phyloP scores from a whole-genome alignment of 2,113 vertebrate species.

The Zapornia atra region DNA sequence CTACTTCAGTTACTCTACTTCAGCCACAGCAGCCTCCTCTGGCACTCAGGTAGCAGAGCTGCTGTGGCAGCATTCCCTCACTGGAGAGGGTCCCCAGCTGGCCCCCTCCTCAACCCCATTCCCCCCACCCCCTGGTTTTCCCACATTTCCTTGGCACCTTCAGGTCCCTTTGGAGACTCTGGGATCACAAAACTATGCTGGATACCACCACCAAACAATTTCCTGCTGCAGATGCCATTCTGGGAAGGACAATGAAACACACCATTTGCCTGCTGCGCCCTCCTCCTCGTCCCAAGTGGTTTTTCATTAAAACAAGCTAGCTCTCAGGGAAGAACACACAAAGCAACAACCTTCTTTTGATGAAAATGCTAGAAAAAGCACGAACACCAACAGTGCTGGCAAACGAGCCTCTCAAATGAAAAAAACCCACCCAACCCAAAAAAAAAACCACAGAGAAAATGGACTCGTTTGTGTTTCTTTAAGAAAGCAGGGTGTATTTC shows the following conservation, averaged over 20 bases:
- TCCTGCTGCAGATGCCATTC: background rate
- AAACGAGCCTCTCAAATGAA: background rate
- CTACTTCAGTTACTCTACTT: background rate
- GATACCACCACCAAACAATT: background rate
- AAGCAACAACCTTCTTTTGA: background rate
- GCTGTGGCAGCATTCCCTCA: accelerated
- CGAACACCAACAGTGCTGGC: background rate
- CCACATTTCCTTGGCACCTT: background rate
- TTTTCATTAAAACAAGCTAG: background rate
- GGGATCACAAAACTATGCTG: background rate
- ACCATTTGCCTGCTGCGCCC: background rate
- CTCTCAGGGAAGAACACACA: background rate
- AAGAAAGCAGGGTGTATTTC: conserved; percentile 45
- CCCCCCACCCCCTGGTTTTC: background rate
- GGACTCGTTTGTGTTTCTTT: conserved; percentile 22
- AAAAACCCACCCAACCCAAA: background rate
- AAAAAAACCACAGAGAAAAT: background rate
- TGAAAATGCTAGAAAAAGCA: background rate
- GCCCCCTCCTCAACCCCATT: background rate
- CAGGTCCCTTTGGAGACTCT: background rate
- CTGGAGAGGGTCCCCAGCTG: background rate
- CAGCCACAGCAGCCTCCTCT: background rate
- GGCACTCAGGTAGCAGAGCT: background rate
- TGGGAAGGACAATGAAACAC: background rate
- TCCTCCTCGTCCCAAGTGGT: background rate